Evolutionary conservation across 2,113 vertebrate genomes (phyloP).

Genomic region (Phylloscopus trochiloides): DNA sequence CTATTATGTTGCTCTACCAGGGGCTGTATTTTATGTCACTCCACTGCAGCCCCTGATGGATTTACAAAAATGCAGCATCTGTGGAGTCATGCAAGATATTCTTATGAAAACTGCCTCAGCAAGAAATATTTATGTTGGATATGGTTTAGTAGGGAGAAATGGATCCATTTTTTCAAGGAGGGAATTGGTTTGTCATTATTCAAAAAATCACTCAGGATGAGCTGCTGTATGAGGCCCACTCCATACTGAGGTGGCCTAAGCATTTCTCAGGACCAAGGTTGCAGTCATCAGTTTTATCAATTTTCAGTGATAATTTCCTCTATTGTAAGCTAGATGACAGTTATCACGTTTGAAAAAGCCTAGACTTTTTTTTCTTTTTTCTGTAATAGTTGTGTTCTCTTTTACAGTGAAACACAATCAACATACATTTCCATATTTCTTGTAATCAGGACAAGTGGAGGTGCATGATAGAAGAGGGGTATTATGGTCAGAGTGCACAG

Average conservation of each 20-base stretch:
- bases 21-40: background rate
- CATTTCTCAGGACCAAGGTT: background rate
- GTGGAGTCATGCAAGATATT: background rate
- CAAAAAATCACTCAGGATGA: background rate
- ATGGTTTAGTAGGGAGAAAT: background rate
- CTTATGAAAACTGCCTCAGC: background rate
- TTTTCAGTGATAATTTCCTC: background rate
- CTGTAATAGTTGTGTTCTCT: conserved; percentile 19
- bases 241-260: background rate
- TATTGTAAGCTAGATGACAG: background rate
- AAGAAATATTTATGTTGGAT: background rate
- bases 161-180: background rate
- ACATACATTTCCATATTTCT: conserved; percentile 71
- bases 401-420: conserved; percentile 57
- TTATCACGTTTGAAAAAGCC: background rate
- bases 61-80: background rate
- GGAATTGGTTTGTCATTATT: background rate
- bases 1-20: background rate
- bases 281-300: background rate
- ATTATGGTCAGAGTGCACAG: background rate
- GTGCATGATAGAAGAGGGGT: background rate
- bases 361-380: background rate
- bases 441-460: conserved; percentile 58
- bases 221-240: background rate
- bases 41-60: background rate